A percentile compares a stretch with the other conserved stretches of the same genome.
Evolutionary conservation across 2,888 invertebrate species (phyloP).

Genomic region (Drosophila prostipennis): DNA sequence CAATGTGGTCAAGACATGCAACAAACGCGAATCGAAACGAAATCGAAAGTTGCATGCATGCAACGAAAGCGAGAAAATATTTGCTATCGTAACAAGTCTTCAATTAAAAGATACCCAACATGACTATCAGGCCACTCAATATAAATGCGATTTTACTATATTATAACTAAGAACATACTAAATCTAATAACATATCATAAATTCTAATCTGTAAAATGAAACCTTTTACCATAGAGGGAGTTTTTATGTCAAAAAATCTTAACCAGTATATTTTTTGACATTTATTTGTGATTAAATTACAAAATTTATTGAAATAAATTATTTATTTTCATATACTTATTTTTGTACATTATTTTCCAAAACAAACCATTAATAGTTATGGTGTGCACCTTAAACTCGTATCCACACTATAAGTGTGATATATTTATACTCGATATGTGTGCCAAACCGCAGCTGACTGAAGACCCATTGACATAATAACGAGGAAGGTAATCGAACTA

Average conservation of each 20-base stretch:
- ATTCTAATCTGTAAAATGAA: no score
- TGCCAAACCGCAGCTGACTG: conserved; percentile 50
- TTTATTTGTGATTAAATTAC: no score
- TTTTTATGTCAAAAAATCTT: no score
- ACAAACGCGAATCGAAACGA: conserved; percentile 74
- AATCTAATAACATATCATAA: no score
- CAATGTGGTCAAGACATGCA: conserved; percentile 79
- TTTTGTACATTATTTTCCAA: no score
- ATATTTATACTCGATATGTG: conserved; percentile 35
- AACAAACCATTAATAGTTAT: not conserved
- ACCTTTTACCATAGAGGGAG: no score
- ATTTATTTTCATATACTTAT: no score
- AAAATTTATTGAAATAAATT: no score
- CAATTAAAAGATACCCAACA: conserved; percentile 19
- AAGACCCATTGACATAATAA: conserved; percentile 83
- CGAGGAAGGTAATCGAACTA: conserved; percentile 82
- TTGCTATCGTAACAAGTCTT: conserved; percentile 69
- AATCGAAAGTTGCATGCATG: conserved; percentile 78
- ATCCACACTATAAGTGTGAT: conserved; percentile 21
- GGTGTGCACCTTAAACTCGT: conserved; percentile 37
- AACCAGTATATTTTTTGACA: no score
- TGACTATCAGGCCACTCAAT: conserved; percentile 1
- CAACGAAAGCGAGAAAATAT: conserved; percentile 49
- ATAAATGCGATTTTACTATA: not conserved
- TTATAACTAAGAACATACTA: no score